phyloP scores from a whole-genome alignment of 1,140 invertebrate species.

The Atopsyche davidsoni region DNA sequence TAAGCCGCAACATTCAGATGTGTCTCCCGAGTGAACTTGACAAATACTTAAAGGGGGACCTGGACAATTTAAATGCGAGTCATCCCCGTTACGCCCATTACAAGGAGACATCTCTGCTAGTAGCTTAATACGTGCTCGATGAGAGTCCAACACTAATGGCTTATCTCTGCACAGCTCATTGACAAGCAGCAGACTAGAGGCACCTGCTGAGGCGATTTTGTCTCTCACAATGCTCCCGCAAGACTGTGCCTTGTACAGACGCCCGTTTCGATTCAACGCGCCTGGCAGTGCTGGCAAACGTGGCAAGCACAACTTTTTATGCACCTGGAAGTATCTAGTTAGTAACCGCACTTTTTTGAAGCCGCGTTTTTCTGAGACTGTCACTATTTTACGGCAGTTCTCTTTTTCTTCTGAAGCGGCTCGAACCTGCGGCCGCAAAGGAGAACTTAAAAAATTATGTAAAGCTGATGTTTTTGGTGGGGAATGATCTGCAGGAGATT shows the following conservation, averaged over 20 bases:
- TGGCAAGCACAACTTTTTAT: slow-evolving; percentile 27
- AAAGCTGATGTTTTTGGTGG: slow-evolving; percentile 25
- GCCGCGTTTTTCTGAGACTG: slow-evolving; percentile 39
- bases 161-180: slow-evolving; percentile 28
- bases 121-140: slow-evolving; percentile 25
- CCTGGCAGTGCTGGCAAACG: slow-evolving; percentile 51
- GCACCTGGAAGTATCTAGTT: slow-evolving; percentile 59
- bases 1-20: slow-evolving; percentile 54
- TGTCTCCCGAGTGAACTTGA: slow-evolving; percentile 51
- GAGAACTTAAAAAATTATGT: slow-evolving; percentile 15
- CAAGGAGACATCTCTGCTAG: slow-evolving; percentile 23
- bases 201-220: slow-evolving; percentile 27
- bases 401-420: slow-evolving; percentile 39
- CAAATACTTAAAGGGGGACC: slow-evolving; percentile 36
- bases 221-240: slow-evolving; percentile 53
- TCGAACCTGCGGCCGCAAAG: slow-evolving; percentile 19
- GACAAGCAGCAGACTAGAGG: slow-evolving; percentile 27
- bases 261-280: slow-evolving; percentile 46
- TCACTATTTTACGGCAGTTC: slow-evolving; percentile 40
- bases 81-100: slow-evolving; percentile 4
- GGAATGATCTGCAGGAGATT: slow-evolving; percentile 31
- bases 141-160: slow-evolving; percentile 25
- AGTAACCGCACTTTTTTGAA: slow-evolving; percentile 55
- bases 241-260: slow-evolving; percentile 54
- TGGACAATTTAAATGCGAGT: slow-evolving; percentile 10